Percentiles rank a stretch among this genome's conserved stretches.
phyloP scores from a whole-genome alignment of 2,888 invertebrate species.

The Kuschelorhynchus macadamiae region DNA sequence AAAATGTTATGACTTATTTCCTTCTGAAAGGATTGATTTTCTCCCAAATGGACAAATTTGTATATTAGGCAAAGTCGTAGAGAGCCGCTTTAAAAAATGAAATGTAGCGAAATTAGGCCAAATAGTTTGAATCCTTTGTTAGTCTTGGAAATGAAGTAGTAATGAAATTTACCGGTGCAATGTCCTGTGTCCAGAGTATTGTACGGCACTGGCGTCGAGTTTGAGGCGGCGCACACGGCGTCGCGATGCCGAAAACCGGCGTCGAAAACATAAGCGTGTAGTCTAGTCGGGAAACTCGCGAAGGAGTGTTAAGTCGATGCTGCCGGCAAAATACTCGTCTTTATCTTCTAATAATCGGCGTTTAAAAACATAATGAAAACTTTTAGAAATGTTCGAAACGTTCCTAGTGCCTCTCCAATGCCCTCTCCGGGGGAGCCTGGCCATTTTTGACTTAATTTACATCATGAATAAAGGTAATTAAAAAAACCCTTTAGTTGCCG shows the following conservation, averaged over 20 bases:
- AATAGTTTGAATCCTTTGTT: too few species aligned
- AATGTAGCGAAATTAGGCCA: too few species aligned
- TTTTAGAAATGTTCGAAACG: slow-evolving; percentile 57
- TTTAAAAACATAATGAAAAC: slow-evolving; percentile 53
- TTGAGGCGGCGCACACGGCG: slow-evolving; percentile 60
- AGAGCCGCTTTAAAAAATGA: too few species aligned
- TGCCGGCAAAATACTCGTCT: slow-evolving; percentile 26
- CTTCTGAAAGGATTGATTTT: too few species aligned
- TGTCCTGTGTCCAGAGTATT: slow-evolving; percentile 28
- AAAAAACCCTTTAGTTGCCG: too few species aligned
- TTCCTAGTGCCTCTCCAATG: slow-evolving; percentile 59
- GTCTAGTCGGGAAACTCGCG: slow-evolving; percentile 63
- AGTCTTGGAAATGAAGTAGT: background rate
- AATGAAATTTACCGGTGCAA: slow-evolving; percentile 34
- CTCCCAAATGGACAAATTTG: too few species aligned
- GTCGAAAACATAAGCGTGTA: slow-evolving; percentile 61
- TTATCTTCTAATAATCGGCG: slow-evolving; percentile 61
- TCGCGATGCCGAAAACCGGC: slow-evolving; percentile 60
- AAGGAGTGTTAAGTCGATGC: slow-evolving; percentile 60
- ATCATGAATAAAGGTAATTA: slow-evolving; percentile 55
- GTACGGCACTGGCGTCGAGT: slow-evolving; percentile 57
- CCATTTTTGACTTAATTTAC: slow-evolving; percentile 22
- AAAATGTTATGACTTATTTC: too few species aligned
- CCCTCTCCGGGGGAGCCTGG: slow-evolving; percentile 11
- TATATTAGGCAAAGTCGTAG: too few species aligned